phyloP scores from a whole-genome alignment of 2,797 vertebrate genomes.

The Lagodon rhomboides region DNA sequence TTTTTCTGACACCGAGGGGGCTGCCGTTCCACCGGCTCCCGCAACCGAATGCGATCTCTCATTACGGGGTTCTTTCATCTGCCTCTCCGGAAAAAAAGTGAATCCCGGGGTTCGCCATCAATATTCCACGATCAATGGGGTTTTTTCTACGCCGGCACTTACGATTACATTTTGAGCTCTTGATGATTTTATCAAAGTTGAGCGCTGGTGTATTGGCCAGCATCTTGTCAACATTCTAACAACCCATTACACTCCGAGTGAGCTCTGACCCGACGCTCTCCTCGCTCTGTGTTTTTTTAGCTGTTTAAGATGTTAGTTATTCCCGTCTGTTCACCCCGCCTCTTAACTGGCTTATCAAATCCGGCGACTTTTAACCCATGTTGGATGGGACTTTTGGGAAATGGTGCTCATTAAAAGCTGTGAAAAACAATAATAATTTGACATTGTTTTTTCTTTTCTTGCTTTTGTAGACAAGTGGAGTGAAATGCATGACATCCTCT shows the following conservation, averaged over 20 bases:
- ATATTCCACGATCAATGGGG: not conserved
- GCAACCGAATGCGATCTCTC: constrained; percentile 24
- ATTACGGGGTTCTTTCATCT: constrained; percentile 29
- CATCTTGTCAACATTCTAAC: too few species aligned
- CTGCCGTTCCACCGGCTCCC: not conserved
- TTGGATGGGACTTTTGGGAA: not conserved
- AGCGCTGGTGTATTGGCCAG: constrained; percentile 8
- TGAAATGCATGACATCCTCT: not conserved
- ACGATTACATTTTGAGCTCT: not conserved
- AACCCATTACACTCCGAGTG: not conserved
- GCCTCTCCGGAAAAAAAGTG: not conserved
- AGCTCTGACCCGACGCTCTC: not conserved
- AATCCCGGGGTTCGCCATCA: constrained; percentile 21
- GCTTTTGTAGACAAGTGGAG: not conserved
- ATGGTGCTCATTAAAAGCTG: not conserved
- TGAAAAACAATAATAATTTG: not conserved
- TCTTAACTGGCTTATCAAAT: constrained; percentile 6
- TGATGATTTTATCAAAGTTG: constrained; percentile 9
- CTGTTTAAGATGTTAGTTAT: not conserved
- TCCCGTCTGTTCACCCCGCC: not conserved
- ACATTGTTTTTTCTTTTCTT: too few species aligned
- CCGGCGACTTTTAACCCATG: not conserved
- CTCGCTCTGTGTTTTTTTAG: not conserved
- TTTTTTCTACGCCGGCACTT: not conserved
- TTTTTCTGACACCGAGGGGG: not conserved